Evolutionary conservation across 1,140 invertebrate genomes (phyloP), one percentile per base, ranked within the genome.

Genomic region (Caenorhabditis brenneri): DNA sequence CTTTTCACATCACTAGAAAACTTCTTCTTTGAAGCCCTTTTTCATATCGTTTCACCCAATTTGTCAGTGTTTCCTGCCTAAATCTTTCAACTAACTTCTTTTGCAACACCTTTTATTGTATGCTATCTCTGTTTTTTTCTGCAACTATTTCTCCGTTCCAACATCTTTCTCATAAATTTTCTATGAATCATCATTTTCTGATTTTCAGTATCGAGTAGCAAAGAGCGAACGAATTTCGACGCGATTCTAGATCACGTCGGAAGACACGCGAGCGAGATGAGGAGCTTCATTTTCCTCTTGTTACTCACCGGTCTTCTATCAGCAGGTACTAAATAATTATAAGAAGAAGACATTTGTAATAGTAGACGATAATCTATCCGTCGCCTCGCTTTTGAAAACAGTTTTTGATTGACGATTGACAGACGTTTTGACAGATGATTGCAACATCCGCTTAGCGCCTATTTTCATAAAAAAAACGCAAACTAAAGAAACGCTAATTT

Each of bases 181-280:
- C 12, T 55, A 55, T 55, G 53, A 55, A 27, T 55, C 53, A 27
- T 55, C 53, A 29, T 6, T 55, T 27, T 12, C n/a, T 9, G 2
- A 74, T 42, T 74, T 74, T n/a, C 65, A 74, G 65, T 15, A 74
- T 74, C 33, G 65, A 74, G 36, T 19, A 65, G 58, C 31, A 27
- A 3, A 42, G 36, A 74, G 29, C 65, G 65, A 74, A 65, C 58
- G 58, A 74, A 74, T 39, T 74, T 74, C 65, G 65, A 74, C 65
- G 65, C 65, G 65, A 74, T 74, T 74, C 65, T 74, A 74, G 65
- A 74, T 74, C 65, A 74, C 65, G 65, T 74, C 65, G 65, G 15
- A 42, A 74, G 65, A 74, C 65, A 36, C 58, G 31, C 58, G 58
- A 65, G 27, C 65, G 36, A 33, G n/a, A 74, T 74, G 65, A 46